Percentiles rank a stretch among this genome's conserved stretches.
These are phyloP conservation scores for Ischnura elegans DNA, from an alignment of 2,888 invertebrate species.

Conservation along the genomic window DNA sequence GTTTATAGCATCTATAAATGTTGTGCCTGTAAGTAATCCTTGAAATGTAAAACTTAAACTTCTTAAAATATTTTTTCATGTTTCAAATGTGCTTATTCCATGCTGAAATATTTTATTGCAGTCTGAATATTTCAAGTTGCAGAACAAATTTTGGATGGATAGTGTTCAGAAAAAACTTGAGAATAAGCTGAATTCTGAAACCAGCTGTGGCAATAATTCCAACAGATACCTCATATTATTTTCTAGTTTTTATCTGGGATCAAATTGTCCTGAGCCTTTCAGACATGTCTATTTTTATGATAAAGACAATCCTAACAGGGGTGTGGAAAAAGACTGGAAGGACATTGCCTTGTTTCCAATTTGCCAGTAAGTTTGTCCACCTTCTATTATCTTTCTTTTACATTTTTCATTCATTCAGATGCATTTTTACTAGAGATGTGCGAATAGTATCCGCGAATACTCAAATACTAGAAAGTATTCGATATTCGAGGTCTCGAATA, in stretches of 20 bases:
- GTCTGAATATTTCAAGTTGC: background rate
- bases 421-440: too few relatives aligned
- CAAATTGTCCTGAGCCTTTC: conserved; percentile 4
- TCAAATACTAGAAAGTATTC: too few relatives aligned
- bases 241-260: conserved; percentile 41
- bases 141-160: background rate
- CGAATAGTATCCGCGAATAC: too few relatives aligned
- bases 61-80: background rate
- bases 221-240: background rate
- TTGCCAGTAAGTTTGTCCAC: background rate
- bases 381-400: too few relatives aligned
- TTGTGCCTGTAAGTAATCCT: conserved; percentile 28
- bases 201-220: background rate
- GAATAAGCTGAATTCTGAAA: background rate
- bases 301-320: background rate
- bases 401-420: too few relatives aligned
- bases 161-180: background rate
- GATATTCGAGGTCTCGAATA: too few relatives aligned
- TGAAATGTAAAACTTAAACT: background rate
- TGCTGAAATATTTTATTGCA: background rate
- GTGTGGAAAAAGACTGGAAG: conserved; percentile 38
- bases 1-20: conserved; percentile 27
- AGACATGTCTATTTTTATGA: conserved; percentile 45
- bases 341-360: conserved; percentile 29
- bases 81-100: background rate